Percentiles rank a stretch among this genome's conserved stretches.
Evolutionary conservation across 1,140 invertebrate species (phyloP).

Genomic region (Microplitis demolitor): DNA sequence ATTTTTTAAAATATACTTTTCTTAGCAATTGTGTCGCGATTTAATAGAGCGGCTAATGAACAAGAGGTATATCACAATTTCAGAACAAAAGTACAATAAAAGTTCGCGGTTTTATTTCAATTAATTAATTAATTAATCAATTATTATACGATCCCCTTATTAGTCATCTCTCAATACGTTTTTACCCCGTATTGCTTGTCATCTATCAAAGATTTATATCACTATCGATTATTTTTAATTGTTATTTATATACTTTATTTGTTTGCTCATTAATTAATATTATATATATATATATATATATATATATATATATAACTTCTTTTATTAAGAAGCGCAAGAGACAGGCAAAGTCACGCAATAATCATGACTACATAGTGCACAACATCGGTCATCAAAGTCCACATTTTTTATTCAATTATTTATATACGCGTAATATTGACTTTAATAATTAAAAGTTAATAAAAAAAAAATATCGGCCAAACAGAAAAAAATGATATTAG

Average conservation of each 20-base stretch:
- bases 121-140: background rate
- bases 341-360: background rate
- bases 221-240: background rate
- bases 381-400: too few relatives aligned
- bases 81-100: background rate
- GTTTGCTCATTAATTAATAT: background rate
- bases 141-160: background rate
- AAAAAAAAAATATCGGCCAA: background rate
- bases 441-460: too few relatives aligned
- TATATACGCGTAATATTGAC: too few relatives aligned
- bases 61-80: constrained; percentile 11
- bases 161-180: background rate
- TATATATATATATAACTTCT: background rate
- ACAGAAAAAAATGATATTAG: background rate
- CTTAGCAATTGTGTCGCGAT: constrained; percentile 10
- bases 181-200: too few relatives aligned
- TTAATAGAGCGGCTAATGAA: constrained; percentile 9
- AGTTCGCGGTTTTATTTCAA: background rate
- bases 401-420: too few relatives aligned
- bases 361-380: background rate
- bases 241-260: background rate
- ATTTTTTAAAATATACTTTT: background rate
- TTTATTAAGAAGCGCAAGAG: background rate
- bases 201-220: background rate
- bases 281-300: background rate